Evolutionary conservation across 2,797 vertebrate species (phyloP).

Genomic region (Euphonia xanthogaster): DNA sequence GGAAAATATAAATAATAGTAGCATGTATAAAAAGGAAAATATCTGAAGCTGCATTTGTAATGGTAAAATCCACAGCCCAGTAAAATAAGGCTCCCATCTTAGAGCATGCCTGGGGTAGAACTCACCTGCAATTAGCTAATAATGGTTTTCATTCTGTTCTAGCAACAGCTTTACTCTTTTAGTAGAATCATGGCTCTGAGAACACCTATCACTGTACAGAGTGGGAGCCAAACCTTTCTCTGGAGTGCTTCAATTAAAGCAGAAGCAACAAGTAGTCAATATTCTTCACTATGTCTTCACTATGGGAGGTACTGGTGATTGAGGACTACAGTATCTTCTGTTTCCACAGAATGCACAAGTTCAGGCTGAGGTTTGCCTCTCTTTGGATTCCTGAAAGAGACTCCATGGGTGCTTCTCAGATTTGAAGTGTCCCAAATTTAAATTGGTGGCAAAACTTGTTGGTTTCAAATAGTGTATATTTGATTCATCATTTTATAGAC

Average conservation of each 20-base stretch:
- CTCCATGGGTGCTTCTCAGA: not conserved
- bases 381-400: not conserved
- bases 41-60: not conserved
- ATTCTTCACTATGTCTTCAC: not conserved
- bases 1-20: constrained; percentile 13
- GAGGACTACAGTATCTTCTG: not conserved
- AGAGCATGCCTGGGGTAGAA: not conserved
- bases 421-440: not conserved
- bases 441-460: not conserved
- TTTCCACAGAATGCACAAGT: not conserved
- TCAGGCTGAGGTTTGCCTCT: not conserved
- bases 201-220: not conserved
- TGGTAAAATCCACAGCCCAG: not conserved
- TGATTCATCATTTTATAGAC: not conserved
- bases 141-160: not conserved
- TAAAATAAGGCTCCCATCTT: not conserved
- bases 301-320: not conserved
- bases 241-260: not conserved
- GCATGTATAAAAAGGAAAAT: not conserved
- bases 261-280: not conserved
- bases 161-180: not conserved
- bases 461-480: not conserved
- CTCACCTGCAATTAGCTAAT: not conserved
- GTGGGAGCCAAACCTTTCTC: not conserved
- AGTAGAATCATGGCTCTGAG: not conserved